Evolutionary conservation across 2,797 vertebrate genomes (phyloP).

Genomic region (Protonibea diacanthus): DNA sequence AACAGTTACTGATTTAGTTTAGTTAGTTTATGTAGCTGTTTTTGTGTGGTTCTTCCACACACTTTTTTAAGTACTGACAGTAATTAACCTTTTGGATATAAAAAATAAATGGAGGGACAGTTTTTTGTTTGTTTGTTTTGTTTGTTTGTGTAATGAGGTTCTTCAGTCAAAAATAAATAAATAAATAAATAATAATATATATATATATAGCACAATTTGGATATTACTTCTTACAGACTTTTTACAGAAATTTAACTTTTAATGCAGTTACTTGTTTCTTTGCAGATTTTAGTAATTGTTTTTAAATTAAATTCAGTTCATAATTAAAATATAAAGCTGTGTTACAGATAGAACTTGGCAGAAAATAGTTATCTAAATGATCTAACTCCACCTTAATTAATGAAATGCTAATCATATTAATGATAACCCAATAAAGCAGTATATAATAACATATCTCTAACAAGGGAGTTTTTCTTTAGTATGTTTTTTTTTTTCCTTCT

Average conservation of each 20-base stretch:
- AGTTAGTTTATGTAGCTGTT: not conserved
- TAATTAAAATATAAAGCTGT: not conserved
- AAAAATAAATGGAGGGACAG: not conserved
- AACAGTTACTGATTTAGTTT: conserved; percentile 4
- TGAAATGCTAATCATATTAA: not conserved
- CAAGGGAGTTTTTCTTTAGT: not conserved
- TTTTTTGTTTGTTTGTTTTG: not conserved
- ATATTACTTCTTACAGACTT: too few relatives aligned
- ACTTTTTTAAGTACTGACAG: not conserved
- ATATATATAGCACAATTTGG: too few relatives aligned
- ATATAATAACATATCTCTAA: not conserved
- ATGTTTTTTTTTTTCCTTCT: not conserved
- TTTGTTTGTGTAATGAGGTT: too few relatives aligned
- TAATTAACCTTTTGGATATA: not conserved
- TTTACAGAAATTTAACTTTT: not conserved
- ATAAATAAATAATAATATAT: too few relatives aligned
- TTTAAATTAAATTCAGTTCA: too few relatives aligned
- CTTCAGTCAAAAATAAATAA: too few relatives aligned
- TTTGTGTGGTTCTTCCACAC: not conserved
- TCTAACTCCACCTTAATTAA: not conserved
- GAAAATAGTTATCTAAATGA: not conserved
- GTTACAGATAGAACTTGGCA: not conserved
- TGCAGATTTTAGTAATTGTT: too few relatives aligned
- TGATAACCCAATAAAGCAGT: not conserved
- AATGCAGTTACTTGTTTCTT: not conserved